Percentiles rank a stretch among this genome's conserved stretches.
Evolutionary conservation across 1,140 invertebrate genomes (phyloP).

Genomic region (Brachystomella parvula): DNA sequence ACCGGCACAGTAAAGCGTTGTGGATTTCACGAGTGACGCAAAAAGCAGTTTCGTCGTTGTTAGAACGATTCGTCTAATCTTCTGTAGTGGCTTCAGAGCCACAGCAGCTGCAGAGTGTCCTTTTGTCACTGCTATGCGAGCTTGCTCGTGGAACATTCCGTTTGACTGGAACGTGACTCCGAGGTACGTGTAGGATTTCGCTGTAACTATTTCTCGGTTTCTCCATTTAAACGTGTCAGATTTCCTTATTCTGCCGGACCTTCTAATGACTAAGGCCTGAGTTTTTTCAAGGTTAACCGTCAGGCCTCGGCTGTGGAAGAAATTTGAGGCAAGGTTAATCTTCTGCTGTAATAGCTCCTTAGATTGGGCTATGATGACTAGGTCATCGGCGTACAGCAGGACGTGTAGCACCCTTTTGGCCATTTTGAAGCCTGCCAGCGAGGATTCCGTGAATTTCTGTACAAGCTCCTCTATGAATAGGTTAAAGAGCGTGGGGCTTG

Average conservation of each 20-base stretch:
- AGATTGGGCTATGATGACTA: neutral
- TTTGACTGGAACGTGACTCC: neutral
- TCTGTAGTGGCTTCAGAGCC: too few species aligned
- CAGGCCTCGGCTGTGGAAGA: too few species aligned
- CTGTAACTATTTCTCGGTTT: neutral
- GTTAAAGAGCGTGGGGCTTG: slow-evolving; percentile 1
- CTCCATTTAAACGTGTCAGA: neutral
- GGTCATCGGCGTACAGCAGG: neutral
- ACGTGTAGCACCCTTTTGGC: neutral
- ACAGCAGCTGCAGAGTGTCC: too few species aligned
- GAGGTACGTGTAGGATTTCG: neutral
- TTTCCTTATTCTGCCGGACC: neutral
- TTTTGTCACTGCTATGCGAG: too few species aligned
- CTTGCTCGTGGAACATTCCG: too few species aligned
- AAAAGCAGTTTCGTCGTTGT: too few species aligned
- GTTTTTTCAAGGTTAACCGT: too few species aligned
- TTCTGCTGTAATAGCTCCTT: neutral
- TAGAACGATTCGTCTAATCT: too few species aligned
- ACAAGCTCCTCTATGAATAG: neutral
- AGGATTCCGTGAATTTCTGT: neutral
- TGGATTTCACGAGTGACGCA: too few species aligned
- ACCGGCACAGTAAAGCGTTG: too few species aligned
- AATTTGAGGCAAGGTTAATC: neutral
- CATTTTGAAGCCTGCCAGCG: neutral
- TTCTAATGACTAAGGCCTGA: neutral